These are phyloP conservation scores for Cryptus armator DNA, from an alignment of 2,888 invertebrate genomes.

Conservation along the genomic window DNA sequence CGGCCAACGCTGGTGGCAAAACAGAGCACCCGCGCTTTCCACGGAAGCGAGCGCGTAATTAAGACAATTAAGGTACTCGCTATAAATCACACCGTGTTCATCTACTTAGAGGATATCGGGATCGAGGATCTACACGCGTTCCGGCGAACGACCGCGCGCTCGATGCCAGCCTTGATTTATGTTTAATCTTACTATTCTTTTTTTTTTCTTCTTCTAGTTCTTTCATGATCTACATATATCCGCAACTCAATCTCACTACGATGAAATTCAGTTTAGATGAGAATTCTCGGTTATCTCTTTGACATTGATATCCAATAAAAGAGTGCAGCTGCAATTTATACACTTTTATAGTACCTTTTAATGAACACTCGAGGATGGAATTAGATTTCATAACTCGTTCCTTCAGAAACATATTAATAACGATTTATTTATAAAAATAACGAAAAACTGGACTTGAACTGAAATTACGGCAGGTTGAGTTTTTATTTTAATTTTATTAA, in stretches of 20 bases:
- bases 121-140: conserved; percentile 80
- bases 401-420: background rate
- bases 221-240: conserved; percentile 54
- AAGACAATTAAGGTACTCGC: conserved; percentile 83
- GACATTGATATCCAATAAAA: conserved; percentile 21
- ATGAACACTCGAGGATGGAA: background rate
- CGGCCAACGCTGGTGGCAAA: conserved; percentile 58
- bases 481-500: too few species aligned
- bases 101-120: conserved; percentile 80
- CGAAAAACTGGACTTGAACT: too few species aligned
- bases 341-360: background rate
- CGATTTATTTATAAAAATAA: conserved; percentile 12
- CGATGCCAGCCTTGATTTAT: conserved; percentile 78
- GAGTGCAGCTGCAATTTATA: background rate
- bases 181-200: conserved; percentile 65
- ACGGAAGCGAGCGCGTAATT: conserved; percentile 82
- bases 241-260: conserved; percentile 32
- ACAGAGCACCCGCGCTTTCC: conserved; percentile 76
- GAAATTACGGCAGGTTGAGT: too few species aligned
- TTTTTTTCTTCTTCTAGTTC: conserved; percentile 15
- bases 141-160: conserved; percentile 77
- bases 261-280: conserved; percentile 29
- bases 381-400: background rate
- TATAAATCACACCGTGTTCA: conserved; percentile 82
- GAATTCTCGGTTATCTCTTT: conserved; percentile 20